phyloP scores from a whole-genome alignment of 2,888 invertebrate genomes.

The Carterocephalus palaemon region DNA sequence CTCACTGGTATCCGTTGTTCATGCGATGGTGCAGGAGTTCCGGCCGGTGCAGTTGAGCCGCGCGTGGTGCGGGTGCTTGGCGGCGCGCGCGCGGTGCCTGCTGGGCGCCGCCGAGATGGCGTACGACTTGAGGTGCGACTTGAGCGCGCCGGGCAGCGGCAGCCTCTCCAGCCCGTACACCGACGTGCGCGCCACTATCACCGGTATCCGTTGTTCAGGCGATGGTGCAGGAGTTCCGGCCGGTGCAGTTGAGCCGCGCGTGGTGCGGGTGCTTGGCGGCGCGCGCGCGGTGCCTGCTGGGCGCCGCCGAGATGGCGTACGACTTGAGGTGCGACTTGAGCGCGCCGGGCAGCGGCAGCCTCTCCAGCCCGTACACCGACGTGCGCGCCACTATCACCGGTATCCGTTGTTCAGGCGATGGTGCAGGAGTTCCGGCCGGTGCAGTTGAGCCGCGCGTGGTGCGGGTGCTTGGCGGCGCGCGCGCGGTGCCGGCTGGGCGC shows the following conservation, averaged over 20 bases:
- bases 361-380: conserved; percentile 96
- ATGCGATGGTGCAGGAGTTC: conserved; percentile 62
- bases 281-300: too few species aligned
- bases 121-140: conserved; percentile 96
- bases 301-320: conserved; percentile 90
- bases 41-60: conserved; percentile 66
- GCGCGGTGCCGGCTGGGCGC: conserved; percentile 69
- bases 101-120: conserved; percentile 89
- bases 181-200: conserved; percentile 94
- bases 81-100: too few species aligned
- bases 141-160: conserved; percentile 92
- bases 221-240: conserved; percentile 63
- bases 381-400: conserved; percentile 96
- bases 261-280: conserved; percentile 54
- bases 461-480: conserved; percentile 51
- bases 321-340: conserved; percentile 96
- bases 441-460: conserved; percentile 64
- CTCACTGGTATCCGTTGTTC: too few species aligned
- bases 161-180: conserved; percentile 97
- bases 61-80: conserved; percentile 55
- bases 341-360: conserved; percentile 92
- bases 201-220: too few species aligned
- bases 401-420: conserved; percentile 50
- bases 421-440: conserved; percentile 65
- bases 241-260: conserved; percentile 62